Conservation (phyloP, 2,113 vertebrate genomes). For the Zeus faber region DNA sequence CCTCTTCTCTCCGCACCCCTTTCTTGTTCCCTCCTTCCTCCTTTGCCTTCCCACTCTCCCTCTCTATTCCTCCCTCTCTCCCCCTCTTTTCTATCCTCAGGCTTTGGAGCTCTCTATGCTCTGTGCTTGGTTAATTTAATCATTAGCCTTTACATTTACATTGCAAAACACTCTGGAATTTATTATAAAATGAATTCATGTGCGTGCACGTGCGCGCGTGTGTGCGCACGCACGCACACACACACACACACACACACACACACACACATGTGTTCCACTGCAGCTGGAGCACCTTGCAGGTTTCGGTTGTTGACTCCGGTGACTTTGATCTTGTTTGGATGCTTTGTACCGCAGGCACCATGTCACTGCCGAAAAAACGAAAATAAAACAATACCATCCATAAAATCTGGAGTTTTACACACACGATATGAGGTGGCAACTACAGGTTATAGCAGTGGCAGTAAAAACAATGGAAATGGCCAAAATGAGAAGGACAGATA, state of each 20-base stretch:
- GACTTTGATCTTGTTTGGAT: too few relatives aligned
- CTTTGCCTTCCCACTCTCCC: conserved; percentile 9
- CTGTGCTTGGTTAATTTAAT: conserved; percentile 54
- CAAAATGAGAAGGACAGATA: too few relatives aligned
- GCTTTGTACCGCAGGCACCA: background rate
- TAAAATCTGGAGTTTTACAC: too few relatives aligned
- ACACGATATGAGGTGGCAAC: too few relatives aligned
- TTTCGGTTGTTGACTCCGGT: too few relatives aligned
- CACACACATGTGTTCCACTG: background rate
- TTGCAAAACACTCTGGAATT: conserved; percentile 51
- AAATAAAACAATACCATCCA: too few relatives aligned
- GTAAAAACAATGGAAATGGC: too few relatives aligned
- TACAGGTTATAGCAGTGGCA: too few relatives aligned
- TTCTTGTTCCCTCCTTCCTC: conserved; percentile 15
- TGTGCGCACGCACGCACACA: conserved; percentile 4
- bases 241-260: conserved; percentile 14
- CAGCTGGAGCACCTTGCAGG: background rate
- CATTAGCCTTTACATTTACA: conserved; percentile 59
- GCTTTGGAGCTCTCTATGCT: conserved; percentile 22
- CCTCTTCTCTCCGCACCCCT: conserved; percentile 8
- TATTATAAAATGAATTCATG: conserved; percentile 5
- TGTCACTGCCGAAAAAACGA: too few relatives aligned
- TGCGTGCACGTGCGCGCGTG: background rate
- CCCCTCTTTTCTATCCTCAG: conserved; percentile 21
- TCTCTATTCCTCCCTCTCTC: conserved; percentile 15